Conservation (phyloP, 2,113 vertebrate genomes). For the Centrocercus urophasianus region DNA sequence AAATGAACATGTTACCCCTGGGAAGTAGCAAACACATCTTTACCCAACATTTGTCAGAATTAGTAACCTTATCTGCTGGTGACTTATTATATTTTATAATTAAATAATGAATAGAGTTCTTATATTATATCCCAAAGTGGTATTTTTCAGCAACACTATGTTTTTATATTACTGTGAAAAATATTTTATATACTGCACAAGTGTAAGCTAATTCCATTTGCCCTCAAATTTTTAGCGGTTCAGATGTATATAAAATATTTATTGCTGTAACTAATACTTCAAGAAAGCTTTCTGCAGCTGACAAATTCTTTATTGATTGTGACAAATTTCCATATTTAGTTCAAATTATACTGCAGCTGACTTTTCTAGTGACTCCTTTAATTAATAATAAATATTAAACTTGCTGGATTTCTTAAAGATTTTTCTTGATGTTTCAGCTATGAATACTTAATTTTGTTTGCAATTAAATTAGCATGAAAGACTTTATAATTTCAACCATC, state of each 20-base stretch:
- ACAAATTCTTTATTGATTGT: not conserved
- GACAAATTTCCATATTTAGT: not conserved
- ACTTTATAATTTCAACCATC: not conserved
- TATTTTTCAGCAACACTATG: not conserved
- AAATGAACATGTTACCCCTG: not conserved
- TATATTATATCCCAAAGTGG: not conserved
- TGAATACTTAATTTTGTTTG: not conserved
- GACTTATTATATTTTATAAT: not conserved
- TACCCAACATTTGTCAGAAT: not conserved
- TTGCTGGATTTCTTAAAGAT: not conserved
- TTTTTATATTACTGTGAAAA: not conserved
- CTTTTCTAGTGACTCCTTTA: not conserved
- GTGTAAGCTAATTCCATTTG: not conserved
- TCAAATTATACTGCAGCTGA: not conserved
- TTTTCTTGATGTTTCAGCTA: not conserved
- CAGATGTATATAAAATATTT: not conserved
- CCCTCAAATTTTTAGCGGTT: not conserved
- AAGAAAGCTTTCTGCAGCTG: not conserved
- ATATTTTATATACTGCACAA: not conserved
- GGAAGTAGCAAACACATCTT: not conserved
- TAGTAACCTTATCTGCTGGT: not conserved
- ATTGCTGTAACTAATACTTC: not conserved
- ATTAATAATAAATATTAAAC: not conserved
- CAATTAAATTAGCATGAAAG: not conserved
- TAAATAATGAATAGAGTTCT: too few relatives aligned